Conservation (phyloP, 1,140 invertebrate genomes). For the Argopecten irradians region DNA sequence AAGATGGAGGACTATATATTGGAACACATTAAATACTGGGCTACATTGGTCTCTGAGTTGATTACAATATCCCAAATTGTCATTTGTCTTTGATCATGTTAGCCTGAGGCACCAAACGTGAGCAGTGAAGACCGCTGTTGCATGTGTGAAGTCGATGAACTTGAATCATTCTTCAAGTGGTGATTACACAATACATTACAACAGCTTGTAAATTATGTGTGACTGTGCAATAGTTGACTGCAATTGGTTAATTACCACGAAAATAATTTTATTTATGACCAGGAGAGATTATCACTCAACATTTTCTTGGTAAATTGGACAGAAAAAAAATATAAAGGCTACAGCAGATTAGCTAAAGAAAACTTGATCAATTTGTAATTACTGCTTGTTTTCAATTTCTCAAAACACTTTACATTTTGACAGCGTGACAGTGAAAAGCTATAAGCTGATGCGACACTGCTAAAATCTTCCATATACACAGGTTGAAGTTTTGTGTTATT, state of each 20-base stretch:
- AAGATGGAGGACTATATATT: too few species aligned
- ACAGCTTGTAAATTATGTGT: not conserved
- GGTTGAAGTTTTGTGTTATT: not conserved
- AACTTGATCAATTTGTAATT: conserved; percentile 19
- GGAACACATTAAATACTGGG: too few species aligned
- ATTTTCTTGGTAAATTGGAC: conserved; percentile 8
- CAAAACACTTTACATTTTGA: not conserved
- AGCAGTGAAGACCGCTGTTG: not conserved
- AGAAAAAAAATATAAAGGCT: not conserved
- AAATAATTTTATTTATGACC: conserved; percentile 6
- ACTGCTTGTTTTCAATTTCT: not conserved
- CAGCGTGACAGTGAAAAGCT: not conserved
- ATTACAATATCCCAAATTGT: not conserved
- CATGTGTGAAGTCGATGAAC: not conserved
- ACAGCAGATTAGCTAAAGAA: not conserved
- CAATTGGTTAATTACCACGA: not conserved
- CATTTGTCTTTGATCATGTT: not conserved
- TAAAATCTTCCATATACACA: not conserved
- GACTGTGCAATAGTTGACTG: not conserved
- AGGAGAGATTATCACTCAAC: not conserved
- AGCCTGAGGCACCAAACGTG: not conserved
- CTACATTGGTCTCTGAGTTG: too few species aligned
- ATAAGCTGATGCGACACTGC: not conserved
- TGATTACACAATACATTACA: not conserved
- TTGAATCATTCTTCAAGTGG: conserved; percentile 1